phyloP scores from a whole-genome alignment of 2,113 vertebrate genomes.

The Condylura cristata region DNA sequence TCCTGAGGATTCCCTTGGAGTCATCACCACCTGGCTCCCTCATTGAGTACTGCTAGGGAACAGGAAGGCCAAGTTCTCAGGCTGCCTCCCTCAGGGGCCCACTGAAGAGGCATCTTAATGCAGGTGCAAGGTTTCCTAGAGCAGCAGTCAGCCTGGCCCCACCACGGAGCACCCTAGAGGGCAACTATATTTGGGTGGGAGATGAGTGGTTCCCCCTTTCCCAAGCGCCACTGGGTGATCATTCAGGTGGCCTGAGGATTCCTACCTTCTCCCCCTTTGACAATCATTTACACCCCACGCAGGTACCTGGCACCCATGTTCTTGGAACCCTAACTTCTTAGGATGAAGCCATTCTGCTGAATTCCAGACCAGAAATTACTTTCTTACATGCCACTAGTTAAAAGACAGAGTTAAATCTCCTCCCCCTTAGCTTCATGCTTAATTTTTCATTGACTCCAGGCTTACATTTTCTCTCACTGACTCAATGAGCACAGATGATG shows the following conservation, averaged over 20 bases:
- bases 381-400: neutral
- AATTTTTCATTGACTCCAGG: neutral
- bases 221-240: neutral
- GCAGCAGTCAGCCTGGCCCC: neutral
- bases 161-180: neutral
- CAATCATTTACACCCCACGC: no score
- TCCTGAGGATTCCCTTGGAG: neutral
- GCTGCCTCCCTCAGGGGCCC: neutral
- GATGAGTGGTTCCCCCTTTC: neutral
- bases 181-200: neutral
- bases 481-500: neutral
- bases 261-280: fast-evolving
- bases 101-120: neutral
- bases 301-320: no score
- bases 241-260: neutral
- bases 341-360: neutral
- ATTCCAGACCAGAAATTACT: neutral
- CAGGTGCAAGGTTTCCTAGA: neutral
- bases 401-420: neutral
- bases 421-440: neutral
- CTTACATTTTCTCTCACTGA: neutral
- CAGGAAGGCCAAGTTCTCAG: neutral
- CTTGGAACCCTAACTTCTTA: neutral
- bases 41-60: neutral
- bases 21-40: neutral